These are phyloP conservation scores for Dasyornis broadbenti DNA, from an alignment of 2,113 vertebrate species.

Conservation along the genomic window DNA sequence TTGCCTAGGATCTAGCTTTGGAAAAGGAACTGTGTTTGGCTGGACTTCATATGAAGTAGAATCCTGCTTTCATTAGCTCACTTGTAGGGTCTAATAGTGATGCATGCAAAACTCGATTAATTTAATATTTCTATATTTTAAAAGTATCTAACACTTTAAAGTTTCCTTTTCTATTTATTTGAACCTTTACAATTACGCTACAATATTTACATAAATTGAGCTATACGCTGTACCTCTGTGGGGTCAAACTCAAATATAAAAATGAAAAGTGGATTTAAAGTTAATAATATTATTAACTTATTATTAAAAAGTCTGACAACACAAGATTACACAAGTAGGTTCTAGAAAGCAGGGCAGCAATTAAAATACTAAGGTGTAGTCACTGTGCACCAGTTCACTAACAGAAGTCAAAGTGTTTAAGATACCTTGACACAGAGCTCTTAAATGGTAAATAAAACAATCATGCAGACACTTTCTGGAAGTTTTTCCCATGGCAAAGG, in stretches of 20 bases:
- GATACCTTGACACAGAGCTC: neutral
- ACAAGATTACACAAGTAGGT: neutral
- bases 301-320: neutral
- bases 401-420: neutral
- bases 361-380: neutral
- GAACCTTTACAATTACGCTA: neutral
- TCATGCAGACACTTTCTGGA: neutral
- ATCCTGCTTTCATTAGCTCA: neutral
- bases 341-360: neutral
- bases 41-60: neutral
- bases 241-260: neutral
- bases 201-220: neutral
- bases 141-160: neutral
- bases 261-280: neutral
- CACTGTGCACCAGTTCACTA: neutral
- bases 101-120: neutral
- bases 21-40: neutral
- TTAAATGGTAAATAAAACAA: neutral
- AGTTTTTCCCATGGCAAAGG: neutral
- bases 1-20: neutral
- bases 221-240: neutral
- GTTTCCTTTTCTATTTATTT: neutral
- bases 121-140: neutral
- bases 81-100: neutral
- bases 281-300: neutral